A percentile compares a stretch with the other conserved stretches of the same genome.
phyloP scores from a whole-genome alignment of 1,140 invertebrate species.

The Phymastichus coffea region DNA sequence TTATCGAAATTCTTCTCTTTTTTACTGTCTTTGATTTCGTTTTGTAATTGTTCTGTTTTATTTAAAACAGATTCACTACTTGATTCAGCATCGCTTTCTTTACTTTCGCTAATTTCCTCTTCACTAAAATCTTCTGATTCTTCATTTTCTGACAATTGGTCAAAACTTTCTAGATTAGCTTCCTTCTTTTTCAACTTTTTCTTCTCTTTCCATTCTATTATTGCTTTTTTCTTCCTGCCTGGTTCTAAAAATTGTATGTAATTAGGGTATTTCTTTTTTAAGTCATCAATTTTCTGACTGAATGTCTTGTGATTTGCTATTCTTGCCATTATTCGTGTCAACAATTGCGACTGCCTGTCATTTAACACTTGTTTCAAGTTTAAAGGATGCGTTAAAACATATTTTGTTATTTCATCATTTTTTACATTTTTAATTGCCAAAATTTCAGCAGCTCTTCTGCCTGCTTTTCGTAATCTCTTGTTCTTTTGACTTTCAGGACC shows the following conservation, averaged over 20 bases:
- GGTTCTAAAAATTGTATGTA: conserved; percentile 35
- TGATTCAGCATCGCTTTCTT: neutral
- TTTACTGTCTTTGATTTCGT: neutral
- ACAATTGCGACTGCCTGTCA: conserved; percentile 26
- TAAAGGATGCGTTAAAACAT: conserved; percentile 37
- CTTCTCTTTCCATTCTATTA: conserved; percentile 25
- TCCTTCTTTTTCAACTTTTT: conserved; percentile 17
- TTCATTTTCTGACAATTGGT: neutral
- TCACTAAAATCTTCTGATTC: neutral
- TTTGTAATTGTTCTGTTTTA: neutral
- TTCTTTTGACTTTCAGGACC: conserved; percentile 39
- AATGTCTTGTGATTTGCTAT: conserved; percentile 38
- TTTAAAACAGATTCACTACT: neutral
- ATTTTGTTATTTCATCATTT: conserved; percentile 47
- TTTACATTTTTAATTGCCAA: conserved; percentile 41
- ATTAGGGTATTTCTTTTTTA: conserved; percentile 47
- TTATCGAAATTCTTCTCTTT: conserved; percentile 1
- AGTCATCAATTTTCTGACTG: conserved; percentile 34
- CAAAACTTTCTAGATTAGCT: conserved; percentile 9
- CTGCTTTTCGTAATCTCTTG: conserved; percentile 40
- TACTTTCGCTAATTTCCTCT: neutral
- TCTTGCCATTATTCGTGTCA: conserved; percentile 35
- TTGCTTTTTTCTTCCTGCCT: conserved; percentile 29
- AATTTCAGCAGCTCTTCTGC: conserved; percentile 41
- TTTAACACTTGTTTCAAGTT: conserved; percentile 35